Conservation (phyloP, 2,888 invertebrate species). For the Schizotus pectinicornis region DNA sequence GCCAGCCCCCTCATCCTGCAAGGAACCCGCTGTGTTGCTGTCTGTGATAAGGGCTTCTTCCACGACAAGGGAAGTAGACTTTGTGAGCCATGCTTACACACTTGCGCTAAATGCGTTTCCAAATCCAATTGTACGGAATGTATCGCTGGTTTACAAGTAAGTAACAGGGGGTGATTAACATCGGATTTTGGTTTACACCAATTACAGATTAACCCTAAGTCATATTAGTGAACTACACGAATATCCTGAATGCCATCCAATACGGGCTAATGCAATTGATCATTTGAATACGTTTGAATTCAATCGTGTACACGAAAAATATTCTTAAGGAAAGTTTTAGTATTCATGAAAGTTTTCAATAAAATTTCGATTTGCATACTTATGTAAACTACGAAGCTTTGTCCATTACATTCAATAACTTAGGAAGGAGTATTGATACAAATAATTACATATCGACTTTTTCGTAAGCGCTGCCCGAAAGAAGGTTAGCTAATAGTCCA, state of each 20-base stretch:
- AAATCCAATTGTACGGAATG: conserved; percentile 83
- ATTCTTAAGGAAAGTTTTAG: no score
- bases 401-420: no score
- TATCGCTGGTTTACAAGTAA: conserved; percentile 70
- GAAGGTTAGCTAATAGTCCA: no score
- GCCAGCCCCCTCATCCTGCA: conserved; percentile 75
- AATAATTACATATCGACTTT: no score
- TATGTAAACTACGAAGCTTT: no score
- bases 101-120: conserved; percentile 78
- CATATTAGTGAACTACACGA: not conserved
- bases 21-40: conserved; percentile 74
- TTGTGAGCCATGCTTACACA: conserved; percentile 81
- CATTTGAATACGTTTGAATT: no score
- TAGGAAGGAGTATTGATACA: no score
- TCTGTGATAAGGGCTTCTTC: conserved; percentile 74
- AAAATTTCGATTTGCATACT: no score
- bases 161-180: not conserved
- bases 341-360: no score
- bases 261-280: no score
- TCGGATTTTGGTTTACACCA: not conserved
- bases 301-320: no score
- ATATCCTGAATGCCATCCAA: not conserved
- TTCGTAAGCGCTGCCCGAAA: no score
- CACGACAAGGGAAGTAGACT: conserved; percentile 68
- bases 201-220: not conserved